These are phyloP conservation scores for Lepilemur ruficaudatus DNA, from an alignment of 2,797 vertebrate genomes.

Conservation along the genomic window DNA sequence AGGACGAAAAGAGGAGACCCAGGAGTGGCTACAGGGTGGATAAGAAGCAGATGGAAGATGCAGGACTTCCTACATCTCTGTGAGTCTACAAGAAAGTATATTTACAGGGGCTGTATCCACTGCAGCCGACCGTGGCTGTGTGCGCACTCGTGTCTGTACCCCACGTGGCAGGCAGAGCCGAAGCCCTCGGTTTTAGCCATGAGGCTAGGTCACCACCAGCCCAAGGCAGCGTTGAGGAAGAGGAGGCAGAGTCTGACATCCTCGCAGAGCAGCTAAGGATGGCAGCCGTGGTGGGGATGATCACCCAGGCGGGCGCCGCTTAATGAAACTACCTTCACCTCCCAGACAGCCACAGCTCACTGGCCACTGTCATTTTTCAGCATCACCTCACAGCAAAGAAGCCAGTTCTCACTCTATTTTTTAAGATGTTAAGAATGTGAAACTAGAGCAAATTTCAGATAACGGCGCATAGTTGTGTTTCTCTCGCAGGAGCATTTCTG, in stretches of 20 bases:
- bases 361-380: too few species aligned
- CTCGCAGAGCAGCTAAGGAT: neutral
- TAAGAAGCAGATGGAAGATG: neutral
- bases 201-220: neutral
- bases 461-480: neutral
- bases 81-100: neutral
- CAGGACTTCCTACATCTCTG: neutral
- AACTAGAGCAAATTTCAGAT: neutral
- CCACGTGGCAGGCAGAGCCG: neutral
- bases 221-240: too few species aligned
- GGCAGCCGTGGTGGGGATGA: fast-evolving
- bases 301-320: neutral
- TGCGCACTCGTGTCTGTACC: neutral
- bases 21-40: neutral
- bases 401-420: neutral
- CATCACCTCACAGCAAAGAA: neutral
- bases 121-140: too few species aligned
- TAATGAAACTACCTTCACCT: neutral
- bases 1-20: neutral
- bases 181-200: neutral
- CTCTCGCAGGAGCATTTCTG: neutral
- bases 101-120: neutral
- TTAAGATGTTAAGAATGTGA: neutral
- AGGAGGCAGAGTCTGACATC: neutral
- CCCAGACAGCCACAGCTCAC: neutral